These are phyloP conservation scores for Paracentrotus lividus DNA, from an alignment of 53 echinoderm and acorn worm genomes.

Conservation along the genomic window DNA sequence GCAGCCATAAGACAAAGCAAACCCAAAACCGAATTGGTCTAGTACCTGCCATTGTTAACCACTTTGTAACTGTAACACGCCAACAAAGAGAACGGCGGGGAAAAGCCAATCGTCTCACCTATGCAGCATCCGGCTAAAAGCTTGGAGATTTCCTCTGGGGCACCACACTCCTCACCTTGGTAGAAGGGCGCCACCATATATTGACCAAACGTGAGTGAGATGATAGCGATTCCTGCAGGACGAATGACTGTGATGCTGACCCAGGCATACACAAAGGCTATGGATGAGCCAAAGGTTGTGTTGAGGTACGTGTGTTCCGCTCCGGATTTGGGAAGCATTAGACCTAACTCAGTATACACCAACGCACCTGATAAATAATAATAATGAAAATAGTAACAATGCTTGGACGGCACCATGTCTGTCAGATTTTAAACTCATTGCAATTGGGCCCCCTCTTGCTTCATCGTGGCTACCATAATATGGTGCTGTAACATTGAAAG, in stretches of 20 bases:
- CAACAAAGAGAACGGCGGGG: too few species aligned
- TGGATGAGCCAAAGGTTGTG: conserved; percentile 76
- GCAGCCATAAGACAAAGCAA: too few species aligned
- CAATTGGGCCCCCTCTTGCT: too few species aligned
- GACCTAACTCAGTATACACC: conserved; percentile 89
- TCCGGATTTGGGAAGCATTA: conserved; percentile 90
- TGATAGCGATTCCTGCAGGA: conserved; percentile 70
- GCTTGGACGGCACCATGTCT: too few species aligned
- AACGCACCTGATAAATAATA: conserved; percentile 78
- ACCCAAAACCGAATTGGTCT: too few species aligned
- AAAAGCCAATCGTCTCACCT: too few species aligned
- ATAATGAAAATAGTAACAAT: too few species aligned
- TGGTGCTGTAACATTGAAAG: too few species aligned
- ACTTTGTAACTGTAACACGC: too few species aligned
- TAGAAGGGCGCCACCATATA: conserved; percentile 77
- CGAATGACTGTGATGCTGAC: conserved; percentile 78
- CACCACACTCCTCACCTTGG: conserved; percentile 62
- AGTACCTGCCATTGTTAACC: too few species aligned
- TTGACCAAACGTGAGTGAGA: conserved; percentile 74
- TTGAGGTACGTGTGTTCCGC: conserved; percentile 91
- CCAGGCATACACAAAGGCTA: conserved; percentile 90
- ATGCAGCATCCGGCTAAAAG: conserved; percentile 71
- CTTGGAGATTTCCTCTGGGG: conserved; percentile 60
- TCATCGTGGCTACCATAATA: too few species aligned
- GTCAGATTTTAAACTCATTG: too few species aligned